Evolutionary conservation across 2,113 vertebrate genomes (phyloP), one percentile per base, ranked within the genome.

Genomic region (Ailurus styani): DNA sequence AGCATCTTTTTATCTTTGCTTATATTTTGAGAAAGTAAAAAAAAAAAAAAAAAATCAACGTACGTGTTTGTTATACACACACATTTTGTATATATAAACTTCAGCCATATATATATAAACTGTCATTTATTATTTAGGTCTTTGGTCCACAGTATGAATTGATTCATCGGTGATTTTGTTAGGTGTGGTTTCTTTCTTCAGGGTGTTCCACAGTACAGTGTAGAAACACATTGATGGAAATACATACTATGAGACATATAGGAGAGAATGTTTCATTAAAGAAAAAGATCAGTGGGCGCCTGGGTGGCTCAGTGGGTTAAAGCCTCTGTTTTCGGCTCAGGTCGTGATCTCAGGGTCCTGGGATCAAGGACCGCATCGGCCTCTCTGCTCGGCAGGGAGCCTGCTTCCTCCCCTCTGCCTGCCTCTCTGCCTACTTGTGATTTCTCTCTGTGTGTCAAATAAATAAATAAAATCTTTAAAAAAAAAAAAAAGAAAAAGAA

Each of bases 1-100:
- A 88, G 45, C 79, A 10, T 18, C 34, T 47, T 87, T 92, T 97
- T 95, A 50, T 95, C 62, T 77, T 96, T 68, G 25, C 62, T 93
- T 88, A 40, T 64, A 55, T 88, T 93, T 95, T 90, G 77, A 84
- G 81, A 93, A 78, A 31, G 90, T 90, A 29, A 81, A 37, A 87
- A 72, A 90, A 73, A n/a, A 52, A 54, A 54, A 21, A 54, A 55
- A 90, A 77, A 90, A 75, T 72, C 68, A 42, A 23, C 21, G 15
- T 37, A 7, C 45, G 0, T 89, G 2, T 94, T 23, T 96, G 34
- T 86, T 86, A 34, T 64, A 34, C 13, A 31, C 23, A 95, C 11
- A 73, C 5, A 37, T 52, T 68, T n/a, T 72, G 52, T 94, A 25
- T 42, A 70, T 87, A 70, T 55, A 81, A 29, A 79, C 6, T 64